Evolutionary conservation across 2,797 vertebrate species (phyloP), one percentile per base, ranked within the genome.

Genomic region (Erethizon dorsatum): DNA sequence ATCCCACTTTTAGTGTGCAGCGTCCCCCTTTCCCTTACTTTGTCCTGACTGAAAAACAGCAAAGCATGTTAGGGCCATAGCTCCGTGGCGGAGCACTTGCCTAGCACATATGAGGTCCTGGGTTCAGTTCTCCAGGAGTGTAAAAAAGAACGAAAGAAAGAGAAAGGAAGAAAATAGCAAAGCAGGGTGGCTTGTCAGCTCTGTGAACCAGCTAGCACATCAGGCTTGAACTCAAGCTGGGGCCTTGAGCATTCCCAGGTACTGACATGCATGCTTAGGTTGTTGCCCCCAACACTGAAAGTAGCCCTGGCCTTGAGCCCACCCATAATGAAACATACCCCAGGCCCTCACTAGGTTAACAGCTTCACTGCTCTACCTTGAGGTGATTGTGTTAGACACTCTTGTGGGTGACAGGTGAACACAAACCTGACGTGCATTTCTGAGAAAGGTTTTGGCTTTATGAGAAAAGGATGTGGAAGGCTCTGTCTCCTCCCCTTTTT

Each of bases 381-480:
- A 57, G 57, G 17, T 95, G 50, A 85, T 61, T 4, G 24, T 87
- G n/a, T n/a, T 24, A 57, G 78, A 77, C n/a, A 93, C 0, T 54
- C 11, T 65, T 50, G 12, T 54, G 31, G n/a, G 82, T 45, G 84
- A 67, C 3, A 79, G 12, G 65, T 61, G n/a, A 88, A 80, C 33
- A 88, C 18, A 86, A 28, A 47, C 73, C 37, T 65, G 65, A 61
- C 50, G 2, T 41, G 50, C 78, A 59, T 75, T 88, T 92, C 47
- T 75, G 45, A 26, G 47, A 56, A 86, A 78, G 28, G 59, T 75
- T 92, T 65, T 86, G 67, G 17, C 59, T 83, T 89, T 83, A 83
- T 71, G 37, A 97, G 59, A 56, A 93, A 83, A 85, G 63, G 41
- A 73, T 52, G 17, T 73, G 33, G 69, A 77, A 83, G 59, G 54